Conservation (phyloP, 2,797 vertebrate genomes). For the Nasua narica region DNA sequence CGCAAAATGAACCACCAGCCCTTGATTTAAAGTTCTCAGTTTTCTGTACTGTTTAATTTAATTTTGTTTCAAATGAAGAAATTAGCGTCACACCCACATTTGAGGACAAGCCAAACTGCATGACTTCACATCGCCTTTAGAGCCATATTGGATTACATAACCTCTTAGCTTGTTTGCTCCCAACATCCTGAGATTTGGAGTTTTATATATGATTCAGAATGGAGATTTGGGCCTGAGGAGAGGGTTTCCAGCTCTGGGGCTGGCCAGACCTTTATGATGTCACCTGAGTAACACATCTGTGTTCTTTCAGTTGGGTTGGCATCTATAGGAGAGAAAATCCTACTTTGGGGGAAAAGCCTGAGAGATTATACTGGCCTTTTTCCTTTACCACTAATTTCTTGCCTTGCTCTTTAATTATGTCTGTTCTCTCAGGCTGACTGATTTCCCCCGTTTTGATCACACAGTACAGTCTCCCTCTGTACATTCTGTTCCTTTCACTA, state of each 20-base stretch:
- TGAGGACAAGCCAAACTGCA: conserved; percentile 82
- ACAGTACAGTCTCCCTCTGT: conserved; percentile 43
- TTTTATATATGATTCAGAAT: conserved; percentile 77
- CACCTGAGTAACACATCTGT: background rate
- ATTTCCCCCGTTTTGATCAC: conserved; percentile 71
- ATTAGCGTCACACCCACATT: conserved; percentile 82
- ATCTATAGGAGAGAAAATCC: background rate
- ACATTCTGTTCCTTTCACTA: conserved; percentile 68
- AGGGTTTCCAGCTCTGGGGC: conserved; percentile 17
- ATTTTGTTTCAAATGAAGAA: conserved; percentile 81
- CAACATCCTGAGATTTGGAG: conserved; percentile 75
- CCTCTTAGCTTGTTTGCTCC: conserved; percentile 80
- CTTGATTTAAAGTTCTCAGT: conserved; percentile 74
- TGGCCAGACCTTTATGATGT: background rate
- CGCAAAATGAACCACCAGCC: conserved; percentile 59
- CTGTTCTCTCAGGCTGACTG: conserved; percentile 47
- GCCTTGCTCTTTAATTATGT: conserved; percentile 53
- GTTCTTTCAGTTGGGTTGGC: background rate
- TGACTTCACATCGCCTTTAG: conserved; percentile 82
- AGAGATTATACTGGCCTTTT: background rate
- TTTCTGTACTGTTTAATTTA: conserved; percentile 81
- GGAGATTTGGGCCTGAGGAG: conserved; percentile 64
- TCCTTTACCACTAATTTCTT: background rate
- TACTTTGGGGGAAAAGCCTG: background rate
- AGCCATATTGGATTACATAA: conserved; percentile 82